phyloP scores from a whole-genome alignment of 2,113 vertebrate genomes.

The Anarrhichthys ocellatus region DNA sequence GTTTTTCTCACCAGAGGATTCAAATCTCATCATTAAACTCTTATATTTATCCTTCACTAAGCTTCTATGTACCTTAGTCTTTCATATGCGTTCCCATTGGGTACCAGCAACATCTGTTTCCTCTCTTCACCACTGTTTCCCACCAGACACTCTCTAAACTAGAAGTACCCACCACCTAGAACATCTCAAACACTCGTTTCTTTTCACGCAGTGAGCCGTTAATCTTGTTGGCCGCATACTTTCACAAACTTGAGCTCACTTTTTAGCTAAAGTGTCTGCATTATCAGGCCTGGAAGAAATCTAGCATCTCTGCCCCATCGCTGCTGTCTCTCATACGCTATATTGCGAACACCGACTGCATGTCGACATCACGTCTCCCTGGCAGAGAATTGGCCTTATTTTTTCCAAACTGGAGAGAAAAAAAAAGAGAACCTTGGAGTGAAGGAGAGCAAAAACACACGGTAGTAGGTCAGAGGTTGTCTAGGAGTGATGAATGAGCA shows the following conservation, averaged over 20 bases:
- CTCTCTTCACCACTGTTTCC: constrained; percentile 62
- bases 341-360: constrained; percentile 34
- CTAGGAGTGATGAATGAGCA: constrained; percentile 79
- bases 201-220: constrained; percentile 46
- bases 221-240: constrained; percentile 46
- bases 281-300: constrained; percentile 40
- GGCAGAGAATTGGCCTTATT: constrained; percentile 21
- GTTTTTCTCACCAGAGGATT: constrained; percentile 59
- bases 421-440: constrained; percentile 38
- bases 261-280: constrained; percentile 34
- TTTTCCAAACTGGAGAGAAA: constrained; percentile 28
- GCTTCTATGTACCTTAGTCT: constrained; percentile 61
- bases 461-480: constrained; percentile 79
- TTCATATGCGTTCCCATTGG: constrained; percentile 58
- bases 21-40: constrained; percentile 63
- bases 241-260: constrained; percentile 45
- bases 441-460: constrained; percentile 66
- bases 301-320: constrained; percentile 43
- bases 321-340: constrained; percentile 12
- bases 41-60: constrained; percentile 72
- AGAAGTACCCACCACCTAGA: constrained; percentile 46
- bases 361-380: constrained; percentile 44
- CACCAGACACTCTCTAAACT: constrained; percentile 58
- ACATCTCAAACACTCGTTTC: constrained; percentile 52
- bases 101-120: constrained; percentile 76